These are phyloP conservation scores for Halcyon smyrnensis DNA, from an alignment of 2,797 vertebrate genomes.

Conservation along the genomic window DNA sequence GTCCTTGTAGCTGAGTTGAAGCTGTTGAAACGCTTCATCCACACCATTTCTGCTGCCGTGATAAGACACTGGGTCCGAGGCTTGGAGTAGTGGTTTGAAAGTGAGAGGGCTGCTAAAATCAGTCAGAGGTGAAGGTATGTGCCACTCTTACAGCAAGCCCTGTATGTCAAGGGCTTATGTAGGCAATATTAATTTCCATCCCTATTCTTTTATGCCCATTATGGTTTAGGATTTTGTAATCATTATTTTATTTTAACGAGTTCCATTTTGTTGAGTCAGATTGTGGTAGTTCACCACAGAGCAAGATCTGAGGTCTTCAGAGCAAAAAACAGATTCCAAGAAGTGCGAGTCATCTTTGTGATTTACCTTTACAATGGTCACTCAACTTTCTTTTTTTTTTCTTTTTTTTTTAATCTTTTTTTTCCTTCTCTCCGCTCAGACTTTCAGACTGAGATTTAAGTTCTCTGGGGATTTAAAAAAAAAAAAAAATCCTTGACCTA, in stretches of 20 bases:
- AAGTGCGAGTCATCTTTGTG: neutral
- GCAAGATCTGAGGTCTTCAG: neutral
- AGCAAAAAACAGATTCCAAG: neutral
- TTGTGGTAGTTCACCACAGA: neutral
- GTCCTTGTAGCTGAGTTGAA: neutral
- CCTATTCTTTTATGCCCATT: neutral
- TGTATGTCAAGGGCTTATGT: neutral
- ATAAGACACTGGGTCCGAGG: neutral
- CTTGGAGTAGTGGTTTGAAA: neutral
- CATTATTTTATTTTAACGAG: neutral
- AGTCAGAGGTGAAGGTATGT: neutral
- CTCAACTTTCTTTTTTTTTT: neutral
- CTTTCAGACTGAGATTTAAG: neutral
- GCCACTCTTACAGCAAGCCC: neutral
- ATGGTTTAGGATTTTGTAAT: neutral
- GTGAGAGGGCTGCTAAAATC: neutral
- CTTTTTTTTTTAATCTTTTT: neutral
- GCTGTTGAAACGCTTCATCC: slow-evolving; percentile 8
- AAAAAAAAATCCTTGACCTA: neutral
- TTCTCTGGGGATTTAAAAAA: neutral
- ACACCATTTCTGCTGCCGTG: neutral
- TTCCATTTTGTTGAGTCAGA: neutral
- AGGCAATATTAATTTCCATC: neutral
- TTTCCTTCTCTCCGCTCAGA: neutral
- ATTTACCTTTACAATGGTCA: neutral